These are phyloP conservation scores for Lepidochrysops patricia DNA, from an alignment of 2,888 invertebrate species.

Conservation along the genomic window DNA sequence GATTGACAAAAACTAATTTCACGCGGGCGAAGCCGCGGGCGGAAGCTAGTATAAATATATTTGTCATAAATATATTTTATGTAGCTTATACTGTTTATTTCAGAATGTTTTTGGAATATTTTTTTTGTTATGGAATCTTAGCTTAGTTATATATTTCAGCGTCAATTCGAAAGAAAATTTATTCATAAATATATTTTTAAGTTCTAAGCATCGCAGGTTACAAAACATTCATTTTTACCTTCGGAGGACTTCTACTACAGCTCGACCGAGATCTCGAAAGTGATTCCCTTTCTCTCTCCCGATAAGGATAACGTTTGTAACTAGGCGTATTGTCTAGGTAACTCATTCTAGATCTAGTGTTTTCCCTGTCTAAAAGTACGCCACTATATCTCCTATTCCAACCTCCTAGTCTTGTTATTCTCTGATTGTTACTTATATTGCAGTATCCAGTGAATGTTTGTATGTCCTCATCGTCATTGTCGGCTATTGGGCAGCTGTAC, in stretches of 20 bases:
- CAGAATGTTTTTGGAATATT: too few species aligned
- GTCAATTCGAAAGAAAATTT: neutral
- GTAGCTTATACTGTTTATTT: too few species aligned
- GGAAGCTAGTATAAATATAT: too few species aligned
- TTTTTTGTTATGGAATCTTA: too few species aligned
- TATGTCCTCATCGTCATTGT: slow-evolving; percentile 65
- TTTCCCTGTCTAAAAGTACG: slow-evolving; percentile 56
- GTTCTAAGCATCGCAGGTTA: too few species aligned
- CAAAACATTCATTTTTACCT: slow-evolving; percentile 44
- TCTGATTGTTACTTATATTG: slow-evolving; percentile 63
- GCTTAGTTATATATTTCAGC: neutral
- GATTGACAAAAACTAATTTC: slow-evolving; percentile 1
- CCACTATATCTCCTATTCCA: slow-evolving; percentile 58
- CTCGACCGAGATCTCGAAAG: slow-evolving; percentile 62
- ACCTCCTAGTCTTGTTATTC: slow-evolving; percentile 63
- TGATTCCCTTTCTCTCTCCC: slow-evolving; percentile 31
- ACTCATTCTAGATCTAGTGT: slow-evolving; percentile 54
- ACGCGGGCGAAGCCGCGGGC: too few species aligned
- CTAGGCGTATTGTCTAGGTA: slow-evolving; percentile 73
- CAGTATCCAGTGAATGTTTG: slow-evolving; percentile 63
- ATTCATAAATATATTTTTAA: too few species aligned
- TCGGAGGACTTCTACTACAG: slow-evolving; percentile 63
- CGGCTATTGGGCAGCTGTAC: slow-evolving; percentile 77
- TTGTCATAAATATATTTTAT: too few species aligned
- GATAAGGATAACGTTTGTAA: slow-evolving; percentile 67